A percentile compares a stretch with the other conserved stretches of the same genome.
Conservation (phyloP, 2,888 invertebrate species). For the Hipparchia sbordonii region DNA sequence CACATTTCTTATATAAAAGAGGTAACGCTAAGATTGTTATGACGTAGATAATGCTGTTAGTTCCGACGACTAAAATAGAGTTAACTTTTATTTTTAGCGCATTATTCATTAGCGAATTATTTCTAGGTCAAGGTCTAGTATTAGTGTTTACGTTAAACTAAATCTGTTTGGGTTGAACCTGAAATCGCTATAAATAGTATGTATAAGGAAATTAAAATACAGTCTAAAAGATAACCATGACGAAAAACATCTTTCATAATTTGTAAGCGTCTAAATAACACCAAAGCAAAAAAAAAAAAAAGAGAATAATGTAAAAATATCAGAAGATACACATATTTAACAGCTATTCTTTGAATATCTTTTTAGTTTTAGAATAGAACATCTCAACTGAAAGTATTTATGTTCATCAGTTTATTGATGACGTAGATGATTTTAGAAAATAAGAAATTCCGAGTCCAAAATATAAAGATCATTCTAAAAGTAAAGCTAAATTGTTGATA, state of each 20-base stretch:
- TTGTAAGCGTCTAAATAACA: no score
- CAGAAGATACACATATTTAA: no score
- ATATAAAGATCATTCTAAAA: no score
- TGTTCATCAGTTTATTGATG: neutral
- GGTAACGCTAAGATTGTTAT: constrained; percentile 13
- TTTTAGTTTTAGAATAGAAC: neutral
- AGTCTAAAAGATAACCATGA: neutral
- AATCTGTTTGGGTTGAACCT: constrained; percentile 43
- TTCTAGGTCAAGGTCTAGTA: constrained; percentile 46
- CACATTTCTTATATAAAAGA: constrained; percentile 13
- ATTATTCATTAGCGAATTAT: constrained; percentile 45
- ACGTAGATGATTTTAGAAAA: neutral
- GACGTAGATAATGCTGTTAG: constrained; percentile 24
- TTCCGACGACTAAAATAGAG: constrained; percentile 20
- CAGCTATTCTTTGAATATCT: neutral
- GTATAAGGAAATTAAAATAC: constrained; percentile 23
- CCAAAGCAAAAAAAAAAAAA: no score
- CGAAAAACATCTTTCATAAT: neutral
- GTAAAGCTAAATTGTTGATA: no score
- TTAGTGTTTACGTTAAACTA: constrained; percentile 46
- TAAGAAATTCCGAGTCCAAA: no score
- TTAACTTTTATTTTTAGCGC: constrained; percentile 30
- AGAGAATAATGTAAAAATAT: no score
- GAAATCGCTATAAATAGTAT: constrained; percentile 38
- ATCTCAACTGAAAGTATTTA: neutral